Evolutionary conservation across 2,113 vertebrate genomes (phyloP).

Genomic region (Pipra filicauda): DNA sequence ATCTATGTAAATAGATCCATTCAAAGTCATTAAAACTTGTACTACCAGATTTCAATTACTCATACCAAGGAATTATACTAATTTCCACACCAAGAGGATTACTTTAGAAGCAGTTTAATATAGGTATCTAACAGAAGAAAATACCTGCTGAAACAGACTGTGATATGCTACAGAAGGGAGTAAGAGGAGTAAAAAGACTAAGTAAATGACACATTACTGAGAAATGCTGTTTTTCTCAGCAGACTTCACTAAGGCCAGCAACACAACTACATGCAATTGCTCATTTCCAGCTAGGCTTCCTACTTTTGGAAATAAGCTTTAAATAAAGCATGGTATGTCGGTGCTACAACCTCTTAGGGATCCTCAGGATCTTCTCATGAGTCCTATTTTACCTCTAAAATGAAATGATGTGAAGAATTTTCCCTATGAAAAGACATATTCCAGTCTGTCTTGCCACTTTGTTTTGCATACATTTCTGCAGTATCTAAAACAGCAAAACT

Average conservation of each 20-base stretch:
- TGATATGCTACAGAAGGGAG: background rate
- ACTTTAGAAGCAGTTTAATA: background rate
- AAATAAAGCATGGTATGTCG: background rate
- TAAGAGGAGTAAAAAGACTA: background rate
- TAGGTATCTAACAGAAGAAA: background rate
- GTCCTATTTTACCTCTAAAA: background rate
- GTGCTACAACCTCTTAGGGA: rapidly evolving
- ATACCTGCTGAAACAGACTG: background rate
- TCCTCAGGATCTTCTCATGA: background rate
- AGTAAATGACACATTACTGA: background rate
- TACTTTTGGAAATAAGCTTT: background rate
- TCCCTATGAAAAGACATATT: background rate
- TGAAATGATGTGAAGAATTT: background rate
- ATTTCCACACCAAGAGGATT: background rate
- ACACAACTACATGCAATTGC: background rate
- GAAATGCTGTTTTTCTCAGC: background rate
- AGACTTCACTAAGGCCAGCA: background rate
- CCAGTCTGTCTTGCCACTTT: background rate
- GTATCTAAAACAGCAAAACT: background rate
- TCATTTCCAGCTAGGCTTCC: background rate
- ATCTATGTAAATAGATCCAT: background rate
- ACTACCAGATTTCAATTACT: background rate
- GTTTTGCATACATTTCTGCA: background rate
- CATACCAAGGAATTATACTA: background rate
- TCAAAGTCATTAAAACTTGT: background rate